Conservation (phyloP, 2,113 vertebrate species). For the Phaethon lepturus region DNA sequence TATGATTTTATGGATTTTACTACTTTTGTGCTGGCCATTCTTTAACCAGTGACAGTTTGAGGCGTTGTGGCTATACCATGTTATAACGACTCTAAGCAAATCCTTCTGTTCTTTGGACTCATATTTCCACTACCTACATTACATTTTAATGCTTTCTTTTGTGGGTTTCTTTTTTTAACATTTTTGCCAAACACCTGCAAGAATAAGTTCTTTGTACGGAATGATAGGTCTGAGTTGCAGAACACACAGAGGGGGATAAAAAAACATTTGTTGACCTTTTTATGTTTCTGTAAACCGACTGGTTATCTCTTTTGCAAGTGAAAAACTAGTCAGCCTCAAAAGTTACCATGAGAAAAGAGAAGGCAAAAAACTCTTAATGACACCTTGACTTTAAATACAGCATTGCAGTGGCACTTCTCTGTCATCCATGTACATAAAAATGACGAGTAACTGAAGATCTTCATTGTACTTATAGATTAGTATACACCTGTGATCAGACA, state of each 20-base stretch:
- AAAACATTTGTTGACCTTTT: background rate
- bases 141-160: background rate
- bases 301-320: background rate
- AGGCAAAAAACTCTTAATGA: background rate
- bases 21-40: background rate
- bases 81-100: background rate
- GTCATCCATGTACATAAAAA: background rate
- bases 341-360: background rate
- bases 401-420: background rate
- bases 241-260: rapidly evolving
- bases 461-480: background rate
- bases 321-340: background rate
- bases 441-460: background rate
- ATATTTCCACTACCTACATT: background rate
- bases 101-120: background rate
- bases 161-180: background rate
- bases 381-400: background rate
- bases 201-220: background rate
- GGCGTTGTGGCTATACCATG: background rate
- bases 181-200: background rate
- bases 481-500: background rate
- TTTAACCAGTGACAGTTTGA: background rate
- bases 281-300: background rate
- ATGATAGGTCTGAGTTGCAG: background rate
- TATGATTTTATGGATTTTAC: background rate